phyloP scores from a whole-genome alignment of 2,888 invertebrate species.

The Ischnus inquisitorius region DNA sequence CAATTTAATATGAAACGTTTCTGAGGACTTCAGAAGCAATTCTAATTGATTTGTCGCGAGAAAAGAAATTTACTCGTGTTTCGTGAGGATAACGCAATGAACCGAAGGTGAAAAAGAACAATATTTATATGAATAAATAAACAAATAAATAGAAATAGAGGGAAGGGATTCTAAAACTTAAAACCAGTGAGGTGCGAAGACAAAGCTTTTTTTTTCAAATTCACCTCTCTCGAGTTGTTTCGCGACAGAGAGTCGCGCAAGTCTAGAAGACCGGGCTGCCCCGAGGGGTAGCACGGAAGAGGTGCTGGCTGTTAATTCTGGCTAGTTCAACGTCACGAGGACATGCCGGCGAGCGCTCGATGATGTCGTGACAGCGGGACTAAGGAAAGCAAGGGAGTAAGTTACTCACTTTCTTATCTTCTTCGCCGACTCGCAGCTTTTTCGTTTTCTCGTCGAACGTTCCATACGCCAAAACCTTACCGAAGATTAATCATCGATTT shows the following conservation, averaged over 20 bases:
- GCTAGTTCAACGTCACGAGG: constrained; percentile 68
- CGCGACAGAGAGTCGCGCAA: constrained; percentile 33
- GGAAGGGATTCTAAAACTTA: not conserved
- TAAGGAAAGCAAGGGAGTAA: constrained; percentile 72
- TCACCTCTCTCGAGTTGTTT: constrained; percentile 36
- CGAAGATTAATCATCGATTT: not conserved
- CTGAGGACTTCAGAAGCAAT: not conserved
- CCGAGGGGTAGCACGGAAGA: constrained; percentile 55
- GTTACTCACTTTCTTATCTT: constrained; percentile 54
- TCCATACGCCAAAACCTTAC: too few relatives aligned
- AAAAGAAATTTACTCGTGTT: too few relatives aligned
- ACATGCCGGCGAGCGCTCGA: constrained; percentile 75
- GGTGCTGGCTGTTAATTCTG: constrained; percentile 53
- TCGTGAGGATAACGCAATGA: not conserved
- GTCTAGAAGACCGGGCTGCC: constrained; percentile 44
- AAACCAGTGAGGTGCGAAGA: not conserved
- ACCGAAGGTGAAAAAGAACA: not conserved
- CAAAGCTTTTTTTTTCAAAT: constrained; percentile 1
- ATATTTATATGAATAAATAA: too few relatives aligned
- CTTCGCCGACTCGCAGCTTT: not conserved
- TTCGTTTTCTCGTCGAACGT: not conserved
- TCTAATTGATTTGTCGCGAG: too few relatives aligned
- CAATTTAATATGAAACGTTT: not conserved
- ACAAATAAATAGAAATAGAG: too few relatives aligned
- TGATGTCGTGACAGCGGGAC: constrained; percentile 79